Base-by-base conservation (phyloP, 2,113 vertebrate genomes). In the Panurus biarmicus region DNA sequence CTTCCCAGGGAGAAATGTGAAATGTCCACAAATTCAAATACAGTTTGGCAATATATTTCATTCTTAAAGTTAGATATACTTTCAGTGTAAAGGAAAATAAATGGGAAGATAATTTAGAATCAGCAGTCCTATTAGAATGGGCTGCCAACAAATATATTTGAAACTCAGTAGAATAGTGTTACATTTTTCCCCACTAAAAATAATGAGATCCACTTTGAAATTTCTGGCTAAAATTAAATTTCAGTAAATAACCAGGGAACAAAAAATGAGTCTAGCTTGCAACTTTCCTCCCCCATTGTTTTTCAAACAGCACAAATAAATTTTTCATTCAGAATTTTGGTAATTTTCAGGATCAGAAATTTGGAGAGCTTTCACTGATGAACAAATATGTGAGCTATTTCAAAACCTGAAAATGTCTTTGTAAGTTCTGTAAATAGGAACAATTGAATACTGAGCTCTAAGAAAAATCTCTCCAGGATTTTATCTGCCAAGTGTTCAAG, bases 271-370 rank as follows among this genome's bases (percentile, higher is more conserved):
- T 44, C 14, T 31, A 16, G 29, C 25, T 79, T 45, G 7, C 18
- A 62, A 35, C 18, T 87, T 87, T 35, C 33, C 45, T 90, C 79
- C 29, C 35, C 35, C 47, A 17, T 38, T 85, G 15, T 79, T 90
- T 88, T 73, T 77, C 14, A 66, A 80, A 44, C 5, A 58, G 7
- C 24, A 64, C 7, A 67, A 92, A 76, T 70, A 69, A 20, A 48
- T 85, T 89, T 93, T 92, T 83, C 71, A 94, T 76, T 89, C 72
- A 79, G 44, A 87, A 77, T 56, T 89, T 80, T 57, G n/a, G 14
- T 66, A 42, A 26, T 85, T 83, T 24, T 76, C 85, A 85, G 58
- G 54, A 31, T 50, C 40, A 62, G 82, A 66, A 76, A 73, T 80
- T 53, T 80, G 45, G 76, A 85, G 7, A 73, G 19, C 45, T 85